phyloP scores from a whole-genome alignment of 2,113 vertebrate genomes.

The Prinia subflava region DNA sequence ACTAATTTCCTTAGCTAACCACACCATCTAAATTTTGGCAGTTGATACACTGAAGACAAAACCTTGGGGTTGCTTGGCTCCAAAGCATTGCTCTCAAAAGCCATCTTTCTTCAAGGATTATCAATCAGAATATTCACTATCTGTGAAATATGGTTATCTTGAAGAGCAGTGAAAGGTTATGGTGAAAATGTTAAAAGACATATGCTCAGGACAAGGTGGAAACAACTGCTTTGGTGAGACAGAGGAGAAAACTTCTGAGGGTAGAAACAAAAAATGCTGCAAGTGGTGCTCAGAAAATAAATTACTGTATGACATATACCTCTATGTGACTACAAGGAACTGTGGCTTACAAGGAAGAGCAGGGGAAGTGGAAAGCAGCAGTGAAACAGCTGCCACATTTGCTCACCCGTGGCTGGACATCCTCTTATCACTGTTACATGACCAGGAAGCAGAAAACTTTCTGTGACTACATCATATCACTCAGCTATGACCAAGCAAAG shows the following conservation, averaged over 20 bases:
- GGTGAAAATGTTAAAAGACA: neutral
- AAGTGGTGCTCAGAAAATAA: neutral
- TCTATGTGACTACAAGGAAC: neutral
- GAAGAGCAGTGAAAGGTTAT: neutral
- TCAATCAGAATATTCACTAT: neutral
- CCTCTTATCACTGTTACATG: neutral
- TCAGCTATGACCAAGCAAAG: neutral
- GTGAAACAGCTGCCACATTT: neutral
- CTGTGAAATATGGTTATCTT: neutral
- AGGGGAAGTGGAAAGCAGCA: neutral
- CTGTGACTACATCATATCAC: neutral
- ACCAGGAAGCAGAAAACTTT: neutral
- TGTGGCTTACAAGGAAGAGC: neutral
- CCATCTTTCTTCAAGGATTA: neutral
- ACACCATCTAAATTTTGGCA: slow-evolving; percentile 32
- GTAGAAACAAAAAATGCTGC: neutral
- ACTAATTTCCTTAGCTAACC: slow-evolving; percentile 31
- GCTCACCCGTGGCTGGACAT: neutral
- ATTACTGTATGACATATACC: neutral
- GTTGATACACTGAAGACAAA: slow-evolving; percentile 4
- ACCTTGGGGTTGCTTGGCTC: neutral
- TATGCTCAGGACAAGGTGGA: neutral
- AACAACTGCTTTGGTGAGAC: neutral
- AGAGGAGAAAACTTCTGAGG: neutral
- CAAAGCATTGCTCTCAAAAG: neutral